Evolutionary conservation across 2,797 vertebrate species (phyloP).

Genomic region (Fringilla coelebs): DNA sequence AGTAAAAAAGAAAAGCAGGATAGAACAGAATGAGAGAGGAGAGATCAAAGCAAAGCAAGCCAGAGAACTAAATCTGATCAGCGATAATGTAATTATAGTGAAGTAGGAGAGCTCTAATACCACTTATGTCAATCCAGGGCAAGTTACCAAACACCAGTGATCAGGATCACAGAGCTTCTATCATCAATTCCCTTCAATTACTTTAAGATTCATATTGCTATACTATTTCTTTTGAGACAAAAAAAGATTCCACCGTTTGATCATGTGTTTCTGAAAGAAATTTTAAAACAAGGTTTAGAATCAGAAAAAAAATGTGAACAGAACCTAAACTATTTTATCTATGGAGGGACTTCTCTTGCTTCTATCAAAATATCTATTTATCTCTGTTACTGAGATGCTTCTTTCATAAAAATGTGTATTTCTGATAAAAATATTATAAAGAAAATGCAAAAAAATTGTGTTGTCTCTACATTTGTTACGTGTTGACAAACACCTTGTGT

Average conservation of each 20-base stretch:
- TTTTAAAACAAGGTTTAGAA: not conserved
- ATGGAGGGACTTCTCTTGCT: not conserved
- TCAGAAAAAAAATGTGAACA: not conserved
- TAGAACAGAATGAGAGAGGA: not conserved
- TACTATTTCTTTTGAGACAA: not conserved
- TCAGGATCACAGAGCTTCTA: not conserved
- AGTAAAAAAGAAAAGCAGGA: not conserved
- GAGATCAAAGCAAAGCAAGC: not conserved
- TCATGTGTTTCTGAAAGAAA: not conserved
- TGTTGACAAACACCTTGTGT: not conserved
- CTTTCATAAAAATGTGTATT: not conserved
- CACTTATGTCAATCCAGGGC: not conserved
- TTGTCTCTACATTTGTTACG: rapidly evolving
- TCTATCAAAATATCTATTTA: not conserved
- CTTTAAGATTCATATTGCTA: not conserved
- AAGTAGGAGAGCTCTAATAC: not conserved
- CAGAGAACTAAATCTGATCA: not conserved
- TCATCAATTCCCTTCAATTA: not conserved
- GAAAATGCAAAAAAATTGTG: rapidly evolving
- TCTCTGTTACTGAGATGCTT: not conserved
- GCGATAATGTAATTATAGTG: not conserved
- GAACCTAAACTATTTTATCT: not conserved
- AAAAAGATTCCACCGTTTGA: not conserved
- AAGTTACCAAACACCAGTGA: not conserved
- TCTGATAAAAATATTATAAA: not conserved